Percentiles rank a stretch among this genome's conserved stretches.
Conservation (phyloP, 2,113 vertebrate genomes). For the Motacilla alba region DNA sequence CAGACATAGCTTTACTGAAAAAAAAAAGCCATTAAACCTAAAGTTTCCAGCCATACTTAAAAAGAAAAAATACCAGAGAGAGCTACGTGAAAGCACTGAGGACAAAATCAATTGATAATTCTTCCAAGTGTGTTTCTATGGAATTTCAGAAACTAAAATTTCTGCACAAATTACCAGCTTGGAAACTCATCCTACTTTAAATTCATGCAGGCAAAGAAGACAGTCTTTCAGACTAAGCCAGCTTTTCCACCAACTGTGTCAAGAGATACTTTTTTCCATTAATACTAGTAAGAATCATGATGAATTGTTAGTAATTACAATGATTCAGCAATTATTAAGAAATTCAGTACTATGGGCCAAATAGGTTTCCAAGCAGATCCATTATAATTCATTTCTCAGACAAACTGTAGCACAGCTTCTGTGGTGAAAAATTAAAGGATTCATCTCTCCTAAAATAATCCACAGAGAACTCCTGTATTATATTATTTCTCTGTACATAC, state of each 20-base stretch:
- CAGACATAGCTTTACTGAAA: background rate
- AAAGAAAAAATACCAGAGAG: background rate
- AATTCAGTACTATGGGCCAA: background rate
- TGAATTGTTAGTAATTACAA: background rate
- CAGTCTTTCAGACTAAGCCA: background rate
- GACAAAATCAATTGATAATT: background rate
- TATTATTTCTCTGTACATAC: background rate
- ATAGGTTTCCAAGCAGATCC: background rate
- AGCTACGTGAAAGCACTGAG: background rate
- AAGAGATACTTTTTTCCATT: background rate
- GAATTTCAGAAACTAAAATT: constrained; percentile 19
- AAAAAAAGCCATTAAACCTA: background rate
- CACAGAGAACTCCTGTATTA: background rate
- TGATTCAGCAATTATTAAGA: background rate
- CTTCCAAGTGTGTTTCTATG: background rate
- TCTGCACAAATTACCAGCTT: background rate
- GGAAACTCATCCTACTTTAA: background rate
- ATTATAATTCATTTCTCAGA: background rate
- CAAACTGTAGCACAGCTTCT: background rate
- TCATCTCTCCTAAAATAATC: background rate
- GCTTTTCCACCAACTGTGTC: background rate
- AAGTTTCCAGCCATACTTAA: background rate
- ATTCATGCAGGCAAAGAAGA: background rate
- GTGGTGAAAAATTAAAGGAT: background rate
- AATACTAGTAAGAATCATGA: background rate